A percentile compares a stretch with the other conserved stretches of the same genome.
Evolutionary conservation across 92 coral and sea anemone species (phyloP).

Genomic region (Desmophyllum pertusum): DNA sequence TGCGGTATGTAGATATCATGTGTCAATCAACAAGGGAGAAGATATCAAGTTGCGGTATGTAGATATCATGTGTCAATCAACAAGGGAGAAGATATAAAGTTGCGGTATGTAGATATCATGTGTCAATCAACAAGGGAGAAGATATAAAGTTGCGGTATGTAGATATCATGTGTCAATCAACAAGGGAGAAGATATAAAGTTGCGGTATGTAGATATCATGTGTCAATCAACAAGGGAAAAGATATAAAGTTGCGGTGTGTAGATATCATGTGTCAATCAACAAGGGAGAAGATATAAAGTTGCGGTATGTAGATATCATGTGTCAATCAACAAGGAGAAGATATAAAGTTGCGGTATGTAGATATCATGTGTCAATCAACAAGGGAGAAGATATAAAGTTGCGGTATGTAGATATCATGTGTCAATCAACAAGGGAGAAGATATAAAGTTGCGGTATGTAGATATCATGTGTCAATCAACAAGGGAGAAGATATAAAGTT

Average conservation of each 20-base stretch:
- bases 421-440: too few relatives aligned
- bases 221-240: too few relatives aligned
- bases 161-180: too few relatives aligned
- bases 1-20: background rate
- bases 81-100: too few relatives aligned
- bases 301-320: too few relatives aligned
- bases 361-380: background rate
- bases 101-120: background rate
- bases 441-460: background rate
- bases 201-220: background rate
- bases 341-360: background rate
- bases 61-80: background rate
- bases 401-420: background rate
- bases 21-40: too few relatives aligned
- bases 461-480: background rate
- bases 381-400: background rate
- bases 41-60: background rate
- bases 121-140: background rate
- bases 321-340: too few relatives aligned
- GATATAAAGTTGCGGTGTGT: too few relatives aligned
- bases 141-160: too few relatives aligned
- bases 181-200: background rate
- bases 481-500: background rate
- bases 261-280: too few relatives aligned
- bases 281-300: too few relatives aligned